Base-by-base conservation (phyloP, 2,113 vertebrate species). In the Bostrychus sinensis region DNA sequence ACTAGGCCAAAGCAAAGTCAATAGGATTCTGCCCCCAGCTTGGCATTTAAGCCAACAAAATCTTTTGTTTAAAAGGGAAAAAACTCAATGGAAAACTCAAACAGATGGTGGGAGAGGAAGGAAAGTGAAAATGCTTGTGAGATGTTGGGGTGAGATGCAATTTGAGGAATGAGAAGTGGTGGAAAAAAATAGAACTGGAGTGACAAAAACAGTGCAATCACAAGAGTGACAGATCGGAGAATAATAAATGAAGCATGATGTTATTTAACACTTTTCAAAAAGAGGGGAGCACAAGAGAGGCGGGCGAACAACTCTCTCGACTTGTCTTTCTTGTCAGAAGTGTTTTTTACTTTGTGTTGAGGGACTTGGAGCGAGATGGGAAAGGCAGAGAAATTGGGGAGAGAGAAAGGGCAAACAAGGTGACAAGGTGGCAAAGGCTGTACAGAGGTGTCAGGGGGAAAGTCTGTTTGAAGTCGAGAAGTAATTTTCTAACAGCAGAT, bases 171-270 rank as follows among this genome's bases (percentile, higher is more conserved):
- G 63, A 60, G 38, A 56, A 19, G 7, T 45, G 22, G 13, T 34
- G 19, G 30, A 36, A 58, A 28, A 62, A 62, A 20, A 13, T 43
- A 54, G 50, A 54, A 78, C 51, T 20, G 17, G 61, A 69, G 32
- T 62, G 63, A 76, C 34, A 72, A 73, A 75, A 81, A 69, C 50
- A 6, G 26, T 53, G 59, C 73, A 57, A 69, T 80, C 64, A 80
- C 41, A 9, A 88, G 75, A 85, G 70, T 59, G 58, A 66, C 51
- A 75, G 78, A 66, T 48, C 7, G 68, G 66, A 75, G 76, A 82
- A 87, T 90, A 92, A 90, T 63, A 34, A 88, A 93, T 91, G 80
- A 83, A 68, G 78, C 71, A 69, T 86, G 89, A 85, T 91, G 87
- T 83, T 87, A 91, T 73, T 68, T 81, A 88, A 77, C 65, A 75